Percentiles rank a stretch among this genome's conserved stretches.
These are phyloP conservation scores for Aphodius sticticus DNA, from an alignment of 2,888 invertebrate species.

Conservation along the genomic window DNA sequence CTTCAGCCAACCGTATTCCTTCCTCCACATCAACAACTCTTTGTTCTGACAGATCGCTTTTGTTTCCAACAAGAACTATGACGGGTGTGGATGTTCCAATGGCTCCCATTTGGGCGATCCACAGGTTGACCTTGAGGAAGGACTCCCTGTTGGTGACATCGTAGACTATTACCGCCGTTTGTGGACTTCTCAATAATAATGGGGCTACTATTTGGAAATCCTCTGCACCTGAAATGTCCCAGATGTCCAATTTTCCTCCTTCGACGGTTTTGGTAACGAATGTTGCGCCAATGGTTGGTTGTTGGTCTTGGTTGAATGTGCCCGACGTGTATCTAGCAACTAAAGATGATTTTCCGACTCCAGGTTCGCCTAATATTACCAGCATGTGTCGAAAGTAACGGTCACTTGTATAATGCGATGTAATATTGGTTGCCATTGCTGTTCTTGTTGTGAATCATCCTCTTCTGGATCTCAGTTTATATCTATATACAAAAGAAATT, in stretches of 20 bases:
- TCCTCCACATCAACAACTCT: slow-evolving; percentile 91
- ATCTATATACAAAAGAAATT: background rate
- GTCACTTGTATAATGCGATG: background rate
- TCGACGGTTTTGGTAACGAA: slow-evolving; percentile 98
- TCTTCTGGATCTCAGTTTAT: background rate
- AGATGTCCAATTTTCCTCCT: slow-evolving; percentile 96
- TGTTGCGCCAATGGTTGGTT: slow-evolving; percentile 96
- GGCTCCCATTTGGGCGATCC: slow-evolving; percentile 96
- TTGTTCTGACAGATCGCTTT: slow-evolving; percentile 91
- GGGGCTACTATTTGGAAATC: slow-evolving; percentile 51
- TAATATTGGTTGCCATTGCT: background rate
- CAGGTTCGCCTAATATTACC: slow-evolving; percentile 15
- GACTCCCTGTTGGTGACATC: slow-evolving; percentile 98
- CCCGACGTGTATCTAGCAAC: slow-evolving; percentile 97
- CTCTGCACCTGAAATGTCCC: slow-evolving; percentile 86
- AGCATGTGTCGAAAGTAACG: background rate
- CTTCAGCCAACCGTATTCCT: slow-evolving; percentile 95
- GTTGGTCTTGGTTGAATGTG: slow-evolving; percentile 93
- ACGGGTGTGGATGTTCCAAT: slow-evolving; percentile 98
- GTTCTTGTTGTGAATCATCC: background rate
- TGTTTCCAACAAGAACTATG: slow-evolving; percentile 91
- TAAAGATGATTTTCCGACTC: slow-evolving; percentile 95
- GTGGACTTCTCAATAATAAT: slow-evolving; percentile 70
- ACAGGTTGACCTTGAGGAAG: slow-evolving; percentile 94
- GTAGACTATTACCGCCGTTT: slow-evolving; percentile 97